These are phyloP conservation scores for Alviniconcha strummeri DNA, from an alignment of 2,888 invertebrate species.

Conservation along the genomic window DNA sequence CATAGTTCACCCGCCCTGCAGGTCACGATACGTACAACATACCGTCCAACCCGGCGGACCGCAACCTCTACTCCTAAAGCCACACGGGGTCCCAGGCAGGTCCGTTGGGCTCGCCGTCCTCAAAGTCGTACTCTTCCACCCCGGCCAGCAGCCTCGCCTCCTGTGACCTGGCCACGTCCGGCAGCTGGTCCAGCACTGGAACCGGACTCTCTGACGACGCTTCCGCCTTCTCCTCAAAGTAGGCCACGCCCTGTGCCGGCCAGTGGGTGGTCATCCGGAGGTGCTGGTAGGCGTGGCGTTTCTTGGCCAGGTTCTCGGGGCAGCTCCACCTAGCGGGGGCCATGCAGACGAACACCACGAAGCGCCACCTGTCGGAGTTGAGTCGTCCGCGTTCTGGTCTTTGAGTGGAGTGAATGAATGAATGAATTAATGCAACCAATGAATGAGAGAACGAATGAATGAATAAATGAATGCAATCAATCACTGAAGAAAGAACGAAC, in stretches of 20 bases:
- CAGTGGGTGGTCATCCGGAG: slow-evolving; percentile 59
- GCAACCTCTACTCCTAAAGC: neutral
- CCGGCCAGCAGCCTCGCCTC: slow-evolving; percentile 44
- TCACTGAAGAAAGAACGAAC: no score
- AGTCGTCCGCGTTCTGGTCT: slow-evolving; percentile 54
- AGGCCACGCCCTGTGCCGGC: slow-evolving; percentile 54
- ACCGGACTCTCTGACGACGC: neutral
- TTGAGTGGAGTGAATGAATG: slow-evolving; percentile 26
- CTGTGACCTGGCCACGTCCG: slow-evolving; percentile 42
- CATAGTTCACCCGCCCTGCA: no score
- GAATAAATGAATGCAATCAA: no score
- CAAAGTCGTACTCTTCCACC: slow-evolving; percentile 30
- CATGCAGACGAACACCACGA: slow-evolving; percentile 64
- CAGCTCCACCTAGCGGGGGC: slow-evolving; percentile 62
- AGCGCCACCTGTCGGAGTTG: slow-evolving; percentile 62
- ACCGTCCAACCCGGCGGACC: no score
- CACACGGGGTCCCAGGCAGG: slow-evolving; percentile 19
- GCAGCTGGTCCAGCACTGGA: slow-evolving; percentile 35
- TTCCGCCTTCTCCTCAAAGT: slow-evolving; percentile 36
- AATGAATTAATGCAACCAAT: no score
- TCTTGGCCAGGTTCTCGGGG: slow-evolving; percentile 48
- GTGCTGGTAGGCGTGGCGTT: slow-evolving; percentile 54
- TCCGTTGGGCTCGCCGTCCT: slow-evolving; percentile 28
- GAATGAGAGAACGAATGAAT: no score
- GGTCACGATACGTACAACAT: no score